phyloP scores from a whole-genome alignment of 2,888 invertebrate genomes.

The Trichopoda pennipes region DNA sequence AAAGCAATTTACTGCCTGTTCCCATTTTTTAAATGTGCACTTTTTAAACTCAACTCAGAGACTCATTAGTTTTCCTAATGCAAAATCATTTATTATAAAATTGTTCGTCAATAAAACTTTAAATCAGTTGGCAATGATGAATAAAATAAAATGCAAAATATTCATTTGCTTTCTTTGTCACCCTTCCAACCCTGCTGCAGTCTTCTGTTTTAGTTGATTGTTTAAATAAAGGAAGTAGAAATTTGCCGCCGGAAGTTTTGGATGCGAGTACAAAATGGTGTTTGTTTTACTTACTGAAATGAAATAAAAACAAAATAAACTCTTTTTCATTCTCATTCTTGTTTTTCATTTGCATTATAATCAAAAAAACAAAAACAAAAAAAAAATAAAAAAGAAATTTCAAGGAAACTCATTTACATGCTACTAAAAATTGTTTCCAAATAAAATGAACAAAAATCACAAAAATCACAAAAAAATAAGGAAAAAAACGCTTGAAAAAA shows the following conservation, averaged over 20 bases:
- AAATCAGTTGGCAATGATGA: conserved; percentile 52
- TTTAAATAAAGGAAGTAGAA: conserved; percentile 60
- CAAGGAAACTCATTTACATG: conserved; percentile 65
- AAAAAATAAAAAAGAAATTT: too few relatives aligned
- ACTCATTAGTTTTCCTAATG: conserved; percentile 68
- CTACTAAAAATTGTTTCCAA: conserved; percentile 46
- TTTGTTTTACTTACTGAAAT: conserved; percentile 44
- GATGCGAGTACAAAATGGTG: conserved; percentile 55
- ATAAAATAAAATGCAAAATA: conserved; percentile 53
- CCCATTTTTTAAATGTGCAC: not conserved
- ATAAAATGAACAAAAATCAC: conserved; percentile 19
- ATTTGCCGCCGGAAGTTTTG: conserved; percentile 67
- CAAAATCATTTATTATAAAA: conserved; percentile 66
- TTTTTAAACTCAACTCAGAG: conserved; percentile 13
- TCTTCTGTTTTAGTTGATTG: conserved; percentile 4
- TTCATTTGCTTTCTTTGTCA: conserved; percentile 3
- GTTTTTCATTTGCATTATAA: conserved; percentile 22
- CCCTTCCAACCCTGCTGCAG: not conserved
- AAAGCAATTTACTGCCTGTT: conserved; percentile 39
- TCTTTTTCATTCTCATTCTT: conserved; percentile 10
- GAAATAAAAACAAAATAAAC: not conserved
- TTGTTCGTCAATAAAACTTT: conserved; percentile 66
- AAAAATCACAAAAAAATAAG: not conserved
- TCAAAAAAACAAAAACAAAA: too few relatives aligned
- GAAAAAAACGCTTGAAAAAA: conserved; percentile 13